phyloP scores from a whole-genome alignment of 2,797 vertebrate species.

The Threskiornis aethiopicus region DNA sequence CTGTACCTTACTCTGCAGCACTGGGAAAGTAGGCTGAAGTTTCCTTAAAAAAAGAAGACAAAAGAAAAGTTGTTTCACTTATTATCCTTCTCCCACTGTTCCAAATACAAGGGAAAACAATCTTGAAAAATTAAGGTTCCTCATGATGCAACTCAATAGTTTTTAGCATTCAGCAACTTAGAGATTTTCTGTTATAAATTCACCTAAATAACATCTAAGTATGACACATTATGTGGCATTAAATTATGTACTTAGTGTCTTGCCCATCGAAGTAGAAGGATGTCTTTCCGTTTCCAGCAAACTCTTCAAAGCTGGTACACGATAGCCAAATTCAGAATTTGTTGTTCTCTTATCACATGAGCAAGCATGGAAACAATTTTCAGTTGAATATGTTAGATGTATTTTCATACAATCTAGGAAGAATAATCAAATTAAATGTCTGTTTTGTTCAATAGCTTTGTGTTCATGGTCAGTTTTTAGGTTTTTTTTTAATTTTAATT shows the following conservation, averaged over 20 bases:
- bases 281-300: not conserved
- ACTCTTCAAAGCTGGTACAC: not conserved
- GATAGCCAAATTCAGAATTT: not conserved
- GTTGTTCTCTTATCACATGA: slow-evolving; percentile 6
- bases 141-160: not conserved
- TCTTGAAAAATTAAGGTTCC: not conserved
- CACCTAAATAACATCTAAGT: not conserved
- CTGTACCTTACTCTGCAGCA: not conserved
- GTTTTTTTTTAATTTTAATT: not conserved
- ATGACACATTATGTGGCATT: not conserved
- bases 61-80: not conserved
- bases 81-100: not conserved
- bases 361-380: slow-evolving; percentile 12
- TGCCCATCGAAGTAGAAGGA: not conserved
- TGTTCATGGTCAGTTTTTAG: slow-evolving; percentile 46
- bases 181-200: not conserved
- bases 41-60: not conserved
- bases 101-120: not conserved
- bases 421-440: slow-evolving; percentile 29
- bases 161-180: not conserved
- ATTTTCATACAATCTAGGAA: slow-evolving; percentile 22
- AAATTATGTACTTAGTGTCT: not conserved
- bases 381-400: slow-evolving; percentile 17
- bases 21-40: not conserved
- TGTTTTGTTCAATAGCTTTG: slow-evolving; percentile 37